These are phyloP conservation scores for Xylota sylvarum DNA, from an alignment of 2,888 invertebrate genomes.

Conservation along the genomic window DNA sequence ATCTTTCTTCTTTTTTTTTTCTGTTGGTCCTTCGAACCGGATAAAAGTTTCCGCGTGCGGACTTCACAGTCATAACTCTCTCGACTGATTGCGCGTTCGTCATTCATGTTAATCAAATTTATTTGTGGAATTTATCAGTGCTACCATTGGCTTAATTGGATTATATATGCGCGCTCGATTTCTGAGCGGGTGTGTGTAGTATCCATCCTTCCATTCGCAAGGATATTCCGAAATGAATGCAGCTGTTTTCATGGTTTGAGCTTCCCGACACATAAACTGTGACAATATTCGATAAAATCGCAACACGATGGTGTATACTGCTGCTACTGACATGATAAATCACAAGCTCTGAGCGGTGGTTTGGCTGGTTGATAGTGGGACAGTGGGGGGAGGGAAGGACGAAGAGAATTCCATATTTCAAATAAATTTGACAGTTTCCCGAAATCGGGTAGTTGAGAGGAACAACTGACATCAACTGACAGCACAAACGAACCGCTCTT, in stretches of 20 bases:
- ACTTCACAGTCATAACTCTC: slow-evolving; percentile 45
- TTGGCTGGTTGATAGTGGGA: background rate
- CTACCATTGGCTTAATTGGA: slow-evolving; percentile 70
- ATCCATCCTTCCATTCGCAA: slow-evolving; percentile 5
- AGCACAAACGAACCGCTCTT: slow-evolving; percentile 8
- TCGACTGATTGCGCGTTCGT: slow-evolving; percentile 69
- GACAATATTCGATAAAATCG: slow-evolving; percentile 64
- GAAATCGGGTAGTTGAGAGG: slow-evolving; percentile 47
- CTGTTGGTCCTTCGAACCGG: slow-evolving; percentile 1
- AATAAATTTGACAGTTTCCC: slow-evolving; percentile 70
- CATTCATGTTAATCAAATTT: slow-evolving; percentile 74
- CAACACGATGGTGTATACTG: background rate
- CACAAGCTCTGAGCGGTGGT: slow-evolving; percentile 37
- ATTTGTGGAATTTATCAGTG: slow-evolving; percentile 63
- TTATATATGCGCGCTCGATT: slow-evolving; percentile 28
- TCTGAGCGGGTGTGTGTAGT: background rate
- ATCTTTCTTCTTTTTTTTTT: slow-evolving; percentile 3
- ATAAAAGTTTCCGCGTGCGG: background rate
- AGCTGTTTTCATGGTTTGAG: slow-evolving; percentile 46
- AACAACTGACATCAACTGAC: slow-evolving; percentile 65
- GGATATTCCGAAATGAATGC: slow-evolving; percentile 14
- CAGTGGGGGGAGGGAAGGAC: background rate
- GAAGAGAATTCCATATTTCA: slow-evolving; percentile 63
- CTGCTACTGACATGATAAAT: slow-evolving; percentile 72
- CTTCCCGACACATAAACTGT: slow-evolving; percentile 37